Evolutionary conservation across 2,888 invertebrate species (phyloP).

Genomic region (Neria commutata): DNA sequence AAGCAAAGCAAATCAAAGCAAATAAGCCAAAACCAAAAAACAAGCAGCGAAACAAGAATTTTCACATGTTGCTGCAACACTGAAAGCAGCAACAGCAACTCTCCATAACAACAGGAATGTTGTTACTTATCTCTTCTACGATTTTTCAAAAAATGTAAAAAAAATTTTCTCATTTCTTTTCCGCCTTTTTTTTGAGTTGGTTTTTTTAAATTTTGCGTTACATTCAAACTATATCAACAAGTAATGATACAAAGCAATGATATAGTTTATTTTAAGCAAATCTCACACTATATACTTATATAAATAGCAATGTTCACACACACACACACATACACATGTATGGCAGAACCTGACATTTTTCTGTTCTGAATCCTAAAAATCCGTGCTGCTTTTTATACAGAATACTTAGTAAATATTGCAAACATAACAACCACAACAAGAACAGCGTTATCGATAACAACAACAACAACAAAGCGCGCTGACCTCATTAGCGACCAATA

Average conservation of each 20-base stretch:
- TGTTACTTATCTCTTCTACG: too few species aligned
- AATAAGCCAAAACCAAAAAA: conserved; percentile 28
- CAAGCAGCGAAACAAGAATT: conserved; percentile 41
- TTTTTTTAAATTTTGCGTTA: neutral
- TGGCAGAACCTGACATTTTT: neutral
- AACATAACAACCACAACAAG: too few species aligned
- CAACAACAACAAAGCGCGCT: conserved; percentile 21
- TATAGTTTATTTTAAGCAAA: too few species aligned
- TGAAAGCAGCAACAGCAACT: too few species aligned
- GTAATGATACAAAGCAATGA: too few species aligned
- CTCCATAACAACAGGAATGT: neutral
- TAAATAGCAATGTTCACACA: too few species aligned
- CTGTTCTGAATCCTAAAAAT: neutral
- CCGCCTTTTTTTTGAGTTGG: neutral
- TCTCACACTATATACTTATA: too few species aligned
- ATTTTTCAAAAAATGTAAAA: too few species aligned
- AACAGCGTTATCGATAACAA: too few species aligned
- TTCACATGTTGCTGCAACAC: conserved; percentile 22
- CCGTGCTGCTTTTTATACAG: neutral
- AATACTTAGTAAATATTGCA: too few species aligned
- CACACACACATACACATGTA: neutral
- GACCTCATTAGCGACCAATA: conserved; percentile 41
- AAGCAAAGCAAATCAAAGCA: conserved; percentile 9
- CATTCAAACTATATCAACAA: too few species aligned
- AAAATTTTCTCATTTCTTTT: neutral